These are phyloP conservation scores for Oegoconia quadripuncta DNA, from an alignment of 2,888 invertebrate genomes.

Conservation along the genomic window DNA sequence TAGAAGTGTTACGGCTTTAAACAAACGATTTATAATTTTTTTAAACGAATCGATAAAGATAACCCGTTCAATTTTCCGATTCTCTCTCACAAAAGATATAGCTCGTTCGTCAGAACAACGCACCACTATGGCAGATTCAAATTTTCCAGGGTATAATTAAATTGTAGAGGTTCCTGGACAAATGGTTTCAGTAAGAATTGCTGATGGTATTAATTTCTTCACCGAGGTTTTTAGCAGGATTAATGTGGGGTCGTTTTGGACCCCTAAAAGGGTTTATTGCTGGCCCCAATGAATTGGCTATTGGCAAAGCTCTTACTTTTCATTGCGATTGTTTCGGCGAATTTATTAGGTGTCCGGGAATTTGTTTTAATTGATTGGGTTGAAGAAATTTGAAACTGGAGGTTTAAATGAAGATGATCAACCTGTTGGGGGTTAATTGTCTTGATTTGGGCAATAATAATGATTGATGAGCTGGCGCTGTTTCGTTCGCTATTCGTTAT, in stretches of 20 bases:
- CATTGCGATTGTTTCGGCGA: conserved; percentile 30
- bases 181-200: conserved; percentile 26
- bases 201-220: conserved; percentile 53
- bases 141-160: conserved; percentile 50
- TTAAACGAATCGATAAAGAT: neutral
- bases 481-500: too few species aligned
- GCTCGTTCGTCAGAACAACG: neutral
- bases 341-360: conserved; percentile 28
- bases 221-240: conserved; percentile 47
- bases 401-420: neutral
- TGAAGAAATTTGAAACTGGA: conserved; percentile 4
- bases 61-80: neutral
- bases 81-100: neutral
- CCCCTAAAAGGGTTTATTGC: conserved; percentile 44
- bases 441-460: too few species aligned
- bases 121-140: conserved; percentile 24
- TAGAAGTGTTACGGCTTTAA: too few species aligned
- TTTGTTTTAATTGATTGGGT: conserved; percentile 31
- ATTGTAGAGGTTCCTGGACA: conserved; percentile 52
- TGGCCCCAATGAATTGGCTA: conserved; percentile 42
- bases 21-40: too few species aligned
- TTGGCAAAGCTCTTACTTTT: conserved; percentile 38
- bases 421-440: neutral
- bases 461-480: too few species aligned
- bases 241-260: conserved; percentile 36